These are phyloP conservation scores for Drosophila guanche DNA, from an alignment of 1,140 invertebrate genomes.

Conservation along the genomic window DNA sequence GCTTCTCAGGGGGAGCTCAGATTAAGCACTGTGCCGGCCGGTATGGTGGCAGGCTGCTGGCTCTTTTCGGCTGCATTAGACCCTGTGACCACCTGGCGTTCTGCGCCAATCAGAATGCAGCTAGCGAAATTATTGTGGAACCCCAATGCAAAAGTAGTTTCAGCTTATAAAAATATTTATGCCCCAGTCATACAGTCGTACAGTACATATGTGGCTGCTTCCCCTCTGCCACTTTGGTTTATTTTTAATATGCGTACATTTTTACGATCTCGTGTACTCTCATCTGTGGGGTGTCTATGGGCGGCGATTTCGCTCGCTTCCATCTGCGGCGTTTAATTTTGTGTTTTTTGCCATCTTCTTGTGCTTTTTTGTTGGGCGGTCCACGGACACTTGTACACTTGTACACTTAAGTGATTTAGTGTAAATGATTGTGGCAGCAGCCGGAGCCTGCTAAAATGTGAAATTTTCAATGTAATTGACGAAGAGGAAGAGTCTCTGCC, in stretches of 20 bases:
- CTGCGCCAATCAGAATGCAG: constrained; percentile 65
- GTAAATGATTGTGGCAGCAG: constrained; percentile 78
- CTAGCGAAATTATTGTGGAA: constrained; percentile 67
- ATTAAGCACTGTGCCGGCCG: constrained; percentile 55
- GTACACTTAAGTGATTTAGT: constrained; percentile 80
- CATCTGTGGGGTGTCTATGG: constrained; percentile 49
- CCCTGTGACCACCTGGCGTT: constrained; percentile 74
- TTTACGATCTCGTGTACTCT: constrained; percentile 56
- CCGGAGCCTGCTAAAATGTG: constrained; percentile 22
- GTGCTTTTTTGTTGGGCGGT: constrained; percentile 43
- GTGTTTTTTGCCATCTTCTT: not conserved
- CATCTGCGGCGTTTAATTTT: constrained; percentile 24
- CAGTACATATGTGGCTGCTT: constrained; percentile 14
- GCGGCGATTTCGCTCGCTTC: constrained; percentile 33
- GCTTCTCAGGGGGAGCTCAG: constrained; percentile 46
- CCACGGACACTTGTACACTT: constrained; percentile 57
- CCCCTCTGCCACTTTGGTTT: constrained; percentile 38
- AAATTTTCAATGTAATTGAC: constrained; percentile 45
- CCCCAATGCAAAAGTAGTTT: constrained; percentile 43
- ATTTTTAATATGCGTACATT: constrained; percentile 81
- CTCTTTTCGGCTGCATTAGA: constrained; percentile 55
- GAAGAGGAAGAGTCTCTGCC: constrained; percentile 5
- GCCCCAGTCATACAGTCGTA: no score
- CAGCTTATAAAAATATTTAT: no score
- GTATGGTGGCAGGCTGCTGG: not conserved